Evolutionary conservation across 2,797 vertebrate species (phyloP).

Genomic region (Chromobotia macracanthus): DNA sequence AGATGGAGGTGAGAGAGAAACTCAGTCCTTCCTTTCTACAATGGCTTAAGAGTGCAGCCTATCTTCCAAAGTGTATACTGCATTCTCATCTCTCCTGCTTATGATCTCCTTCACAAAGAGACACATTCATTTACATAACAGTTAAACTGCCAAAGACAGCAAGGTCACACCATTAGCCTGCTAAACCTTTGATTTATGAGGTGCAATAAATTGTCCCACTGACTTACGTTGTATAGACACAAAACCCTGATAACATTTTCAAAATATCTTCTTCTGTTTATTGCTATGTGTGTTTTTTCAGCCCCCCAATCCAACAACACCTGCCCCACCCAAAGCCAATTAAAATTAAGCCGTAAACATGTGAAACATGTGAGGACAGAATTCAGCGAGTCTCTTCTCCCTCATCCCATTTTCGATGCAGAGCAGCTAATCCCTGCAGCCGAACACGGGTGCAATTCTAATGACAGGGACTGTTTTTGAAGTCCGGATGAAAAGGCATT

Average conservation of each 20-base stretch:
- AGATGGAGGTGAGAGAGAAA: conserved; percentile 57
- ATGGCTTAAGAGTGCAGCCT: conserved; percentile 98
- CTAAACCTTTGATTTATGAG: conserved; percentile 42
- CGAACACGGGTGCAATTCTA: conserved; percentile 99
- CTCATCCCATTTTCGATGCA: conserved; percentile 95
- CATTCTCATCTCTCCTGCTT: conserved; percentile 64
- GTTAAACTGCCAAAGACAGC: conserved; percentile 71
- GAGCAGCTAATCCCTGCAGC: conserved; percentile 95
- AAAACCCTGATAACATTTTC: no score
- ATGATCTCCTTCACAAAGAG: conserved; percentile 36
- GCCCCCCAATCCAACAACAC: conserved; percentile 59
- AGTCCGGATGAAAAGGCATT: conserved; percentile 95
- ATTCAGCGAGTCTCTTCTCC: conserved; percentile 98
- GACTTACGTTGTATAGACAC: no score
- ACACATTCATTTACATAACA: conserved; percentile 67
- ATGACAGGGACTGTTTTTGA: conserved; percentile 98
- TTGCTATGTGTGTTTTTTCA: conserved; percentile 91
- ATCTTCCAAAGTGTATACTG: conserved; percentile 84
- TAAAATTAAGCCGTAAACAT: conserved; percentile 99
- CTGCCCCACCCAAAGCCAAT: conserved; percentile 87
- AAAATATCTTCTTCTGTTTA: no score
- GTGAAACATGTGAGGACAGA: conserved; percentile 99
- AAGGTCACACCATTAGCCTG: conserved; percentile 21
- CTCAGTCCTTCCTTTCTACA: conserved; percentile 60
- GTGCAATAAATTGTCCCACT: no score